These are phyloP conservation scores for Oligia latruncula DNA, from an alignment of 2,888 invertebrate genomes.

Conservation along the genomic window DNA sequence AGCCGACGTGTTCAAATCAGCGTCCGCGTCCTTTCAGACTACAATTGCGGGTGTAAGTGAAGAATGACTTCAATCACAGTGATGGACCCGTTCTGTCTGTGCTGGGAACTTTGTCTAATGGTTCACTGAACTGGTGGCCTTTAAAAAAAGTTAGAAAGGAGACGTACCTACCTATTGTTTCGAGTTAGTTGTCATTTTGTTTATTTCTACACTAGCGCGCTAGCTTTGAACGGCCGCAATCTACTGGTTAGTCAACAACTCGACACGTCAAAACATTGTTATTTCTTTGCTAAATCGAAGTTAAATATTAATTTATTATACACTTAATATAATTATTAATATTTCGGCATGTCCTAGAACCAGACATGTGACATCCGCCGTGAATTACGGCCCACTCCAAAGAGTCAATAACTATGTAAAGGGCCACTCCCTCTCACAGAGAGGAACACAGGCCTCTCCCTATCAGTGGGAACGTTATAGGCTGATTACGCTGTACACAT, in stretches of 20 bases:
- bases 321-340: no score
- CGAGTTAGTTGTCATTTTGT: not conserved
- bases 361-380: no score
- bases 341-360: no score
- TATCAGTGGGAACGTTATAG: no score
- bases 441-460: no score
- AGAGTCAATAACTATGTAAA: no score
- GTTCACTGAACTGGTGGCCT: slow-evolving; percentile 47
- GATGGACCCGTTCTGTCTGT: slow-evolving; percentile 21
- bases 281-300: not conserved
- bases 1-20: slow-evolving; percentile 46
- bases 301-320: no score
- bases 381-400: no score
- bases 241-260: not conserved
- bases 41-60: slow-evolving; percentile 42
- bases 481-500: not conserved
- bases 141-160: not conserved
- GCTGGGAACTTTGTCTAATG: slow-evolving; percentile 17
- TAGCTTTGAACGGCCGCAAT: not conserved
- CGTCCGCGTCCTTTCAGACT: slow-evolving; percentile 29
- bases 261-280: not conserved
- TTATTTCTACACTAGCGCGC: not conserved
- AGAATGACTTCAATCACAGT: slow-evolving; percentile 36
- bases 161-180: not conserved
- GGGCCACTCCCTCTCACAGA: no score